Evolutionary conservation across 2,113 vertebrate species (phyloP).

Genomic region (Lycocorax pyrrhopterus): DNA sequence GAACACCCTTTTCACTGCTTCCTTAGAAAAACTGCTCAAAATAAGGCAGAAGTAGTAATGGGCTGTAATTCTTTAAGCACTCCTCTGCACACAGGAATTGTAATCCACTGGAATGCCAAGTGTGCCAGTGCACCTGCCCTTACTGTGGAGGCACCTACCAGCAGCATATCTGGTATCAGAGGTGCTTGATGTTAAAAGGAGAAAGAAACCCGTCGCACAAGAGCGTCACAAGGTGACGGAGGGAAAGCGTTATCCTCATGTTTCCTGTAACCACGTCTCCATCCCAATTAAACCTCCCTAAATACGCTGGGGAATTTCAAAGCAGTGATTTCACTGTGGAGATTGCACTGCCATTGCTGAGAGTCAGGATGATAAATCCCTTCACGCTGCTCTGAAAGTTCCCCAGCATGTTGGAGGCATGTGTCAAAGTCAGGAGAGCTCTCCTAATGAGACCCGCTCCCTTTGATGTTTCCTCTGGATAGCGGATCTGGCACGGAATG

Average conservation of each 20-base stretch:
- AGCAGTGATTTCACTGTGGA: not conserved
- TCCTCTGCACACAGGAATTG: not conserved
- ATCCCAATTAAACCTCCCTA: not conserved
- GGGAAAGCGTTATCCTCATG: not conserved
- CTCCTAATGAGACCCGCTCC: constrained; percentile 32
- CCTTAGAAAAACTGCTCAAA: not conserved
- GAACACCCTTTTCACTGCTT: not conserved
- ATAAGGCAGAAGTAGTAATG: not conserved
- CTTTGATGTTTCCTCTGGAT: constrained; percentile 32
- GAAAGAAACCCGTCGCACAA: not conserved
- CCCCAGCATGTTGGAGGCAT: not conserved
- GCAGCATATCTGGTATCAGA: not conserved
- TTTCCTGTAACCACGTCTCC: not conserved
- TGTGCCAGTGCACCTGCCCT: not conserved
- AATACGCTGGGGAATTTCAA: not conserved
- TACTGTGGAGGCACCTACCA: not conserved
- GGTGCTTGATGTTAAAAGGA: not conserved
- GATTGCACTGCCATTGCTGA: not conserved
- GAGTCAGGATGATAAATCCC: constrained; percentile 1
- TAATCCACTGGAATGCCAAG: not conserved
- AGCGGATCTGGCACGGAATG: not conserved
- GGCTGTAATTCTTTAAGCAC: not conserved
- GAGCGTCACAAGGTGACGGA: not conserved
- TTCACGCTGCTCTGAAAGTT: not conserved
- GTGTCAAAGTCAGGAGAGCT: constrained; percentile 9